phyloP scores from a whole-genome alignment of 2,797 vertebrate species.

The Silurus lanzhouensis region DNA sequence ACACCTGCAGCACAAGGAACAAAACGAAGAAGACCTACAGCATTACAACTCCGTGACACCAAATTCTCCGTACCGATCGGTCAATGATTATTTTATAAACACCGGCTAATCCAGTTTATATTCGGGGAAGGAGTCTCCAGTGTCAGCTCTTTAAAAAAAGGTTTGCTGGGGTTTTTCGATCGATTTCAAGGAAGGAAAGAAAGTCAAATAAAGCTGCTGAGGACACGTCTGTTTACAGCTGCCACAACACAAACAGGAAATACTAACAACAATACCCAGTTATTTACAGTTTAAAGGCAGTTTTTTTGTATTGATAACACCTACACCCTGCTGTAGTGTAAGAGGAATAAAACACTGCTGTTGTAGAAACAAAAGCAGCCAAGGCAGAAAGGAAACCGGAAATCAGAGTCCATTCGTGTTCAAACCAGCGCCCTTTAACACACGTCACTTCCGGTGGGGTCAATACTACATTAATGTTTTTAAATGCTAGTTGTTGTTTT shows the following conservation, averaged over 20 bases:
- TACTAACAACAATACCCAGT: too few species aligned
- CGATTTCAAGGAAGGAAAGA: too few species aligned
- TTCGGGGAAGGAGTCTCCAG: not conserved
- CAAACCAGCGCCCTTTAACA: not conserved
- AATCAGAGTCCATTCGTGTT: not conserved
- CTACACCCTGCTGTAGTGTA: not conserved
- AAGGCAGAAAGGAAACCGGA: not conserved
- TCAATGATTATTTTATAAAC: not conserved
- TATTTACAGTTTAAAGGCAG: too few species aligned
- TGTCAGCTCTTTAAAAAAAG: not conserved
- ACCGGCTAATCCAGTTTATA: too few species aligned
- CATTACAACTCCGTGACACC: too few species aligned
- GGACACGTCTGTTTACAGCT: too few species aligned
- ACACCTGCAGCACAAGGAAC: conserved; percentile 76
- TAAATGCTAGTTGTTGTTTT: too few species aligned
- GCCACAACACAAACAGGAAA: too few species aligned
- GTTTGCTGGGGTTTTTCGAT: not conserved
- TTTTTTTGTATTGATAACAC: too few species aligned
- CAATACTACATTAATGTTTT: too few species aligned
- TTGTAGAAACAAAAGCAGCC: not conserved
- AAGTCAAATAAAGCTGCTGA: too few species aligned
- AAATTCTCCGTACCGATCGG: not conserved
- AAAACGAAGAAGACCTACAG: not conserved
- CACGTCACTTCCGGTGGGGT: too few species aligned
- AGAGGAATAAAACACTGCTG: not conserved